Percentiles rank a stretch among this genome's conserved stretches.
These are phyloP conservation scores for Pelvicachromis taeniatus DNA, from an alignment of 2,113 vertebrate species.

Conservation along the genomic window DNA sequence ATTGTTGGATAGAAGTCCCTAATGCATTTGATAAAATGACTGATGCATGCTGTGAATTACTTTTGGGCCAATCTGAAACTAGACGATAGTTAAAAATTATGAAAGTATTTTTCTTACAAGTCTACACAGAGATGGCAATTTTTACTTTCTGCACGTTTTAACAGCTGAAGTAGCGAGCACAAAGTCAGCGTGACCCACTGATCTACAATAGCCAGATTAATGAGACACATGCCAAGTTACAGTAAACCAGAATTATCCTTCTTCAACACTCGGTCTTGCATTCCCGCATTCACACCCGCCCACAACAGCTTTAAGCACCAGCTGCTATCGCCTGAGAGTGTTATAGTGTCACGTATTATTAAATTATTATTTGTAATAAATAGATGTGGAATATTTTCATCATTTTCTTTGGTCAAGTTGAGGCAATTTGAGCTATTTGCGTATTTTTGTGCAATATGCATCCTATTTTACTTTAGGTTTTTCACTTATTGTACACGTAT, in stretches of 20 bases:
- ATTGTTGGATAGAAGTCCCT: neutral
- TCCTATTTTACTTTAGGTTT: fast-evolving
- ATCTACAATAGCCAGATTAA: neutral
- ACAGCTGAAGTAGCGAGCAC: neutral
- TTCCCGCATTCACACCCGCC: neutral
- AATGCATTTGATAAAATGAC: neutral
- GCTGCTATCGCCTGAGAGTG: neutral
- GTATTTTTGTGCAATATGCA: neutral
- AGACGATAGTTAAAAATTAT: neutral
- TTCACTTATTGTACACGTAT: neutral
- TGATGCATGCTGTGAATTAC: neutral
- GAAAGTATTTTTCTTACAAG: neutral
- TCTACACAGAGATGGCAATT: neutral
- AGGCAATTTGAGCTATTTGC: neutral
- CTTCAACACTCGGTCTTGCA: neutral
- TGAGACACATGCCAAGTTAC: neutral
- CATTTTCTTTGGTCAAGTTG: neutral
- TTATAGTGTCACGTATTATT: neutral
- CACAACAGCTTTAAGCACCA: neutral
- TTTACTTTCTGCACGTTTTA: neutral
- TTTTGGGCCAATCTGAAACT: neutral
- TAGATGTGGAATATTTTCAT: neutral
- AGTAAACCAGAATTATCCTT: neutral
- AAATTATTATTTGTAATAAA: neutral
- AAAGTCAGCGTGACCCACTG: neutral